Percentiles rank a stretch among this genome's conserved stretches.
These are phyloP conservation scores for Drosophila anomalata DNA, from an alignment of 2,888 invertebrate genomes.

Conservation along the genomic window DNA sequence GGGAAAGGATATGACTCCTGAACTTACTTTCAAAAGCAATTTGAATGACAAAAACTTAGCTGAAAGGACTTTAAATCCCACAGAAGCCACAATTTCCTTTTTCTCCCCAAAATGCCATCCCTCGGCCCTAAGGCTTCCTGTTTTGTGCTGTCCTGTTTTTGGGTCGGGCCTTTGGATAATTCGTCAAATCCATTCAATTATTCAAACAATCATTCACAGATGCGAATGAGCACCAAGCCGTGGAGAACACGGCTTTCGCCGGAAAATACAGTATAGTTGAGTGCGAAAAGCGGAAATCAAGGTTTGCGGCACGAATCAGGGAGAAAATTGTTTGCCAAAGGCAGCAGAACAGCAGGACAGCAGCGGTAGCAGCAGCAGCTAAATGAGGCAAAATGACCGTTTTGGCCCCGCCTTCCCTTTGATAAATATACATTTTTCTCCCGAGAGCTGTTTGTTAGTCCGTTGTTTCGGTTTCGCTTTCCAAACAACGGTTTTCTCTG, in stretches of 20 bases:
- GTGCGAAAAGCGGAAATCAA: constrained; percentile 16
- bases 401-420: constrained; percentile 15
- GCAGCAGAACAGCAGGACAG: neutral
- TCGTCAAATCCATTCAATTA: constrained; percentile 51
- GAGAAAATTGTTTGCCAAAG: constrained; percentile 8
- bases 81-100: neutral
- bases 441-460: constrained; percentile 2
- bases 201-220: constrained; percentile 47
- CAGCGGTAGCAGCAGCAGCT: neutral
- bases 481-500: neutral
- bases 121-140: neutral
- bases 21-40: neutral
- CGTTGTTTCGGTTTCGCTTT: too few species aligned
- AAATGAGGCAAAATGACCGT: constrained; percentile 47
- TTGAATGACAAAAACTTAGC: neutral
- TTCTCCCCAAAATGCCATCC: neutral
- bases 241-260: constrained; percentile 4
- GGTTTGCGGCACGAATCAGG: constrained; percentile 6
- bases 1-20: neutral
- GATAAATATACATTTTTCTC: constrained; percentile 12
- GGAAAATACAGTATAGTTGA: neutral
- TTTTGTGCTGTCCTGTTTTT: neutral
- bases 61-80: constrained; percentile 1
- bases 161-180: constrained; percentile 20
- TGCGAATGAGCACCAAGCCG: constrained; percentile 21